These are phyloP conservation scores for Penaeus japonicus DNA, from an alignment of 1,140 invertebrate genomes.

Conservation along the genomic window DNA sequence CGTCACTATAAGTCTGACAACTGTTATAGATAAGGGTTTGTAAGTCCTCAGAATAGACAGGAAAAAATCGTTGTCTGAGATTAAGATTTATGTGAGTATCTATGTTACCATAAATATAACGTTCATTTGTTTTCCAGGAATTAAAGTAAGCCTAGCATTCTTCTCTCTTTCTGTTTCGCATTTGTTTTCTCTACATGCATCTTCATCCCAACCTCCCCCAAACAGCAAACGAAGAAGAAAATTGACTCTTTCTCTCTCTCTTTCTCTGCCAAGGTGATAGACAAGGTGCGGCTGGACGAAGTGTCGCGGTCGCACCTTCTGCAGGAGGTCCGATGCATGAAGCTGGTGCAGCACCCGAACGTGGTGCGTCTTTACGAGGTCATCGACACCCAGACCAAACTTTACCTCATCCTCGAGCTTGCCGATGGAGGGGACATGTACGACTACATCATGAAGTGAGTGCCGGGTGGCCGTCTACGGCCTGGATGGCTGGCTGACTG, in stretches of 20 bases:
- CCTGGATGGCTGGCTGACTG: conserved; percentile 68
- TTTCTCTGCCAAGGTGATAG: conserved; percentile 77
- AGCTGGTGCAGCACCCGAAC: conserved; percentile 97
- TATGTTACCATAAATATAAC: too few relatives aligned
- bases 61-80: too few relatives aligned
- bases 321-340: conserved; percentile 97
- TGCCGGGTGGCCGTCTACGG: not conserved
- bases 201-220: not conserved
- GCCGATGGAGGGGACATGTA: conserved; percentile 99
- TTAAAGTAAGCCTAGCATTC: too few relatives aligned
- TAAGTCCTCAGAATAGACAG: too few relatives aligned
- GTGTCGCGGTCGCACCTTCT: conserved; percentile 96
- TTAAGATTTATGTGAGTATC: too few relatives aligned
- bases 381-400: conserved; percentile 96
- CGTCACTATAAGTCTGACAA: too few relatives aligned
- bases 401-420: conserved; percentile 95
- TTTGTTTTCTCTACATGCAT: too few relatives aligned
- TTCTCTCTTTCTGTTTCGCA: too few relatives aligned
- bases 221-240: not conserved
- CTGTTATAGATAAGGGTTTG: too few relatives aligned
- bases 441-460: conserved; percentile 95
- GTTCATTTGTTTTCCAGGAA: too few relatives aligned
- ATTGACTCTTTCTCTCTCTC: conserved; percentile 11
- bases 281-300: conserved; percentile 97
- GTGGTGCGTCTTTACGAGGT: conserved; percentile 97